Conservation (phyloP, 2,888 invertebrate species). For the Cephus spinipes region DNA sequence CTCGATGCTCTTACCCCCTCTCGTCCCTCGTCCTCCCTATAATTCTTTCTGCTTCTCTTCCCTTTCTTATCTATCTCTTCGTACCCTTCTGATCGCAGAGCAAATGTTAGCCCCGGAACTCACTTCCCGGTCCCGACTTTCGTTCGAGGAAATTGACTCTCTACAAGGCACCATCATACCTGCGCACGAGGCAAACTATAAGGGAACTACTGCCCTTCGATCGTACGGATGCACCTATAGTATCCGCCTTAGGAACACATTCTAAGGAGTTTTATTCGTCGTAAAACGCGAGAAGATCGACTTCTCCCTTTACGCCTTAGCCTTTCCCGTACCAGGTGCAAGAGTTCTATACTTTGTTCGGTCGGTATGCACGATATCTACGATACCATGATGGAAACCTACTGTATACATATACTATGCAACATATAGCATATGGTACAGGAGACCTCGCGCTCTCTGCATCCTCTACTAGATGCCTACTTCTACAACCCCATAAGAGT, state of each 20-base stretch:
- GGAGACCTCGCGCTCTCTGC: not conserved
- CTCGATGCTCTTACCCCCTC: not conserved
- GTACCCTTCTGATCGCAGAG: not conserved
- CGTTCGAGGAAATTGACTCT: conserved; percentile 46
- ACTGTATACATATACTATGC: no score
- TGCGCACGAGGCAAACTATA: conserved; percentile 29
- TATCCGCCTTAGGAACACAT: conserved; percentile 29
- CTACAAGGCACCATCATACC: conserved; percentile 28
- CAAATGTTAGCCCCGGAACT: conserved; percentile 8
- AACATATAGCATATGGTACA: not conserved
- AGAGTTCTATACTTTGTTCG: not conserved
- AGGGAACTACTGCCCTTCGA: conserved; percentile 25
- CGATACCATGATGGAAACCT: not conserved
- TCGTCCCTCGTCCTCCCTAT: not conserved
- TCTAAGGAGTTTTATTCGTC: conserved; percentile 42
- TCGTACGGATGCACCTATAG: conserved; percentile 10
- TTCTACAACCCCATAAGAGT: conserved; percentile 13
- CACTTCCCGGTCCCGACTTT: conserved; percentile 26
- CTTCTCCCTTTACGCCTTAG: not conserved
- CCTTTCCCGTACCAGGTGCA: not conserved
- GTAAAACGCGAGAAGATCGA: conserved; percentile 41
- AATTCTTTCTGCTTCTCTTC: not conserved
- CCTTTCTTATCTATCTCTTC: not conserved
- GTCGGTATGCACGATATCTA: not conserved
- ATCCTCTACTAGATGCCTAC: not conserved